Evolutionary conservation across 2,888 invertebrate genomes (phyloP).

Genomic region (Orthosia incerta): DNA sequence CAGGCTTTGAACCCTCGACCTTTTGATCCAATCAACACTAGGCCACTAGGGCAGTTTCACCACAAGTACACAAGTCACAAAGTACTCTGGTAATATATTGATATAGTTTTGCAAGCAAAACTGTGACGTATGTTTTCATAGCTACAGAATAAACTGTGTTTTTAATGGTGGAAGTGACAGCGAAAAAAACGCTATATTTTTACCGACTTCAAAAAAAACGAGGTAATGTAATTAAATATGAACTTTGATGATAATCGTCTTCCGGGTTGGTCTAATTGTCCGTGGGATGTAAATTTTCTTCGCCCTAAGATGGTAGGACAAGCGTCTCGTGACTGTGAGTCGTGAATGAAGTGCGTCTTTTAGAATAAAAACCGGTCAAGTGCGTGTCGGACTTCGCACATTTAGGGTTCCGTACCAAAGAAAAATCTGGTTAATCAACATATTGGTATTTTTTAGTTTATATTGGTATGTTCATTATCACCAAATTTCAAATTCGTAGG

Average conservation of each 20-base stretch:
- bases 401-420: too few species aligned
- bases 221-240: conserved; percentile 38
- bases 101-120: conserved; percentile 33
- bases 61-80: background rate
- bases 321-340: conserved; percentile 1
- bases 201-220: too few species aligned
- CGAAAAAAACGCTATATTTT: conserved; percentile 7
- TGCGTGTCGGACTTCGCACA: too few species aligned
- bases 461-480: too few species aligned
- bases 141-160: background rate
- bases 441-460: too few species aligned
- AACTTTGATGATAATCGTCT: conserved; percentile 19
- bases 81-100: conserved; percentile 27
- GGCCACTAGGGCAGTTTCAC: conserved; percentile 47
- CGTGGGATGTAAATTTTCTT: background rate
- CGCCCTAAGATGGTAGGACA: background rate
- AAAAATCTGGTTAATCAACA: too few species aligned
- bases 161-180: background rate
- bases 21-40: conserved; percentile 60
- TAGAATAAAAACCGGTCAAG: background rate
- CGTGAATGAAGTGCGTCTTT: background rate
- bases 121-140: too few species aligned
- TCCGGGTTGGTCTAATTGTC: conserved; percentile 22
- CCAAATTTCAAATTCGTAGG: too few species aligned
- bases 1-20: conserved; percentile 54